phyloP scores from a whole-genome alignment of 2,888 invertebrate genomes.

The Metalampra italica region DNA sequence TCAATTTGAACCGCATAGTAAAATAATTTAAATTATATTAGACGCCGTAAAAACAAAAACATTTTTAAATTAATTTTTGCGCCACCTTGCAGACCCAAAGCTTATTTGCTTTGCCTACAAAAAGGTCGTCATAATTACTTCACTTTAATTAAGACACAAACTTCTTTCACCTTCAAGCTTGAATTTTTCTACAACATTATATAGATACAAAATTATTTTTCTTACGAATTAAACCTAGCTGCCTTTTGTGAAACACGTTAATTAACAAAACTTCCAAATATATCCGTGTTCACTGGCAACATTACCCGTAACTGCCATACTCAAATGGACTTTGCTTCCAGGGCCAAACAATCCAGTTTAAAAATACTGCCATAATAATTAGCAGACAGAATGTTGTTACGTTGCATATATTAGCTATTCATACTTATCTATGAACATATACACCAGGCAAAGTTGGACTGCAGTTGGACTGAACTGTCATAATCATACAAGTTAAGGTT shows the following conservation, averaged over 20 bases:
- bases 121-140: conserved; percentile 12
- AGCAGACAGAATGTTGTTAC: no score
- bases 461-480: conserved; percentile 2
- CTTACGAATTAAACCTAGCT: no score
- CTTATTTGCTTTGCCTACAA: conserved; percentile 11
- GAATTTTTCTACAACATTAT: not conserved
- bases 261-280: no score
- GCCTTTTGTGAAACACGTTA: no score
- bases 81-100: conserved; percentile 9
- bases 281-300: no score
- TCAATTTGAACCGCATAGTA: not conserved
- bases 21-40: not conserved
- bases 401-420: no score
- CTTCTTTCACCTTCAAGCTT: conserved; percentile 3
- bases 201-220: no score
- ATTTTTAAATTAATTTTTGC: conserved; percentile 12
- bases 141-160: conserved; percentile 13
- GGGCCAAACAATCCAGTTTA: no score
- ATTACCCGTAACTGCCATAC: no score
- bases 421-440: no score
- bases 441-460: not conserved
- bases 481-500: conserved; percentile 4
- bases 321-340: no score
- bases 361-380: no score
- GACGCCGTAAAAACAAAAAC: conserved; percentile 6